Evolutionary conservation across 2,113 vertebrate genomes (phyloP).

Genomic region (Sorex fumeus): DNA sequence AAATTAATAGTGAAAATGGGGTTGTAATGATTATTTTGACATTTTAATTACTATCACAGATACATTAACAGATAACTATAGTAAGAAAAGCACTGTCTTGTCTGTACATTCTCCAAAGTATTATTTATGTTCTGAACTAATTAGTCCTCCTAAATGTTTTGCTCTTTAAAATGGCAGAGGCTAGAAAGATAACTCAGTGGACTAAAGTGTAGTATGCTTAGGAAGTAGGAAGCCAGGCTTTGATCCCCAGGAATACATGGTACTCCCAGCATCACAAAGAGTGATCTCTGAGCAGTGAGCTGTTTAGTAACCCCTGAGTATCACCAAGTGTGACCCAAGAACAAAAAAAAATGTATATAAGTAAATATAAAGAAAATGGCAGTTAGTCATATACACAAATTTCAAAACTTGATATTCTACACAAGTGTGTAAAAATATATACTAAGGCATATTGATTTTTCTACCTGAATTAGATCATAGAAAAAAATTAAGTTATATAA

Average conservation of each 20-base stretch:
- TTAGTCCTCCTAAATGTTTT: conserved; percentile 25
- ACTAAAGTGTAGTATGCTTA: too few relatives aligned
- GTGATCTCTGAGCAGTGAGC: too few relatives aligned
- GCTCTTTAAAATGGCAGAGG: not conserved
- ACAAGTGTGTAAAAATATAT: conserved; percentile 11
- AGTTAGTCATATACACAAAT: not conserved
- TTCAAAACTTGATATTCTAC: conserved; percentile 17
- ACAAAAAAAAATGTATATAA: too few relatives aligned
- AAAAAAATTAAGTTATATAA: conserved; percentile 23
- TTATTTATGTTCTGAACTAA: conserved; percentile 48
- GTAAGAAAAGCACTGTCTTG: conserved; percentile 16
- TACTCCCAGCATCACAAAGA: too few relatives aligned
- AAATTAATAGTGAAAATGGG: too few relatives aligned
- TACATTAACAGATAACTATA: not conserved
- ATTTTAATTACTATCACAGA: conserved; percentile 68
- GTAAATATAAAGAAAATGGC: conserved; percentile 5
- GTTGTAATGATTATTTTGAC: conserved; percentile 53
- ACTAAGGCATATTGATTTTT: conserved; percentile 19
- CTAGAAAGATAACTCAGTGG: too few relatives aligned
- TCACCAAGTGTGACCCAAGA: too few relatives aligned
- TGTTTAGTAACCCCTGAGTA: too few relatives aligned
- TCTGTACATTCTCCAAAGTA: conserved; percentile 30
- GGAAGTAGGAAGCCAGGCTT: too few relatives aligned
- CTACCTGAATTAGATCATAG: not conserved
- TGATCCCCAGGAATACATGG: too few relatives aligned